phyloP scores from a whole-genome alignment of 2,113 vertebrate species.

The Mesembrinibis cayennensis region DNA sequence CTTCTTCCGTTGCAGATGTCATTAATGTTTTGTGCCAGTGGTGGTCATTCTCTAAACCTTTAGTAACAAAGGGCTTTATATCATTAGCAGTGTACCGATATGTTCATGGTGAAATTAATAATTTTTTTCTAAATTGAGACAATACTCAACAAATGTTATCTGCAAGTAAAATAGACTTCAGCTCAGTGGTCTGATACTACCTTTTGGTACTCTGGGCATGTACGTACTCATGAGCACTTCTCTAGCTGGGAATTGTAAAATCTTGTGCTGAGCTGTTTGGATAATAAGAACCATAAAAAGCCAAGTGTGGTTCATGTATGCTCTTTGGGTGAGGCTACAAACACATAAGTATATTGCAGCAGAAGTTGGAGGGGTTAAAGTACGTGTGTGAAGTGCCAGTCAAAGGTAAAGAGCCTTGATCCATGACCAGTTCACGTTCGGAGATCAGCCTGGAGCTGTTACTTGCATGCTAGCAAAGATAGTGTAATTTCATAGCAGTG shows the following conservation, averaged over 20 bases:
- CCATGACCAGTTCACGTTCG: background rate
- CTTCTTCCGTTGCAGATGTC: background rate
- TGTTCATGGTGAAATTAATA: background rate
- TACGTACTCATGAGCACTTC: background rate
- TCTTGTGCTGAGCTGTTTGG: background rate
- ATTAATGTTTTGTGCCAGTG: background rate
- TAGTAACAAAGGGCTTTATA: background rate
- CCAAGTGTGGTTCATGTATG: background rate
- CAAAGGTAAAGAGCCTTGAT: conserved; percentile 15
- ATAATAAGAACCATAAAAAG: background rate
- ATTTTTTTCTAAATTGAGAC: background rate
- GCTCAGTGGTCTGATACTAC: background rate
- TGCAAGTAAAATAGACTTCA: background rate
- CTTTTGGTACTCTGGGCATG: background rate
- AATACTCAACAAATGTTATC: background rate
- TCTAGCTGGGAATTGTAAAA: background rate
- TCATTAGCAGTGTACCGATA: fast-evolving
- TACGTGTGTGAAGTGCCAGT: background rate
- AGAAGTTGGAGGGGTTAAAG: background rate
- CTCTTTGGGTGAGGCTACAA: background rate
- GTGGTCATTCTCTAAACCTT: background rate
- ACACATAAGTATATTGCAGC: background rate
- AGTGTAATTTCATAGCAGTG: background rate
- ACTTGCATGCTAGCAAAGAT: background rate
- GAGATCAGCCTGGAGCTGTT: background rate